A percentile compares a stretch with the other conserved stretches of the same genome.
These are phyloP conservation scores for Ditylenchus weischeri DNA, from an alignment of 2,888 invertebrate genomes.

Conservation along the genomic window DNA sequence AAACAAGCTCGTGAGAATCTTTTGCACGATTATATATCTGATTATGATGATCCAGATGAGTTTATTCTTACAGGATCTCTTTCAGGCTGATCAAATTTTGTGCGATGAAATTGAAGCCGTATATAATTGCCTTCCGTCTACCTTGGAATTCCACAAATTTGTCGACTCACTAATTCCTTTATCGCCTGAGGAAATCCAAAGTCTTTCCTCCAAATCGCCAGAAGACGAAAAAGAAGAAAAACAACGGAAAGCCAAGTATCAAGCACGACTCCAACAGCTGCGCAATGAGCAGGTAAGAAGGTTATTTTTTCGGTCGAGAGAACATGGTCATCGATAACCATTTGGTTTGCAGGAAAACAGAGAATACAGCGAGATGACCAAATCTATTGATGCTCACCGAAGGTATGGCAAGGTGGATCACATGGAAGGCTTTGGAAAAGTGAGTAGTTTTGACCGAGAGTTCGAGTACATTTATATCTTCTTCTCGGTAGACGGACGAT, in stretches of 20 bases:
- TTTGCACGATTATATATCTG: too few species aligned
- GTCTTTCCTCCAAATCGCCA: neutral
- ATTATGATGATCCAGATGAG: too few species aligned
- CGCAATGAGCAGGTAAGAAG: conserved; percentile 17
- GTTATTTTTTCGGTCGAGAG: neutral
- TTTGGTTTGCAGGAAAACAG: conserved; percentile 27
- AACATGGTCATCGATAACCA: neutral
- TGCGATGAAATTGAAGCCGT: conserved; percentile 20
- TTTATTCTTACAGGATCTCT: too few species aligned
- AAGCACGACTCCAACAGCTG: conserved; percentile 19
- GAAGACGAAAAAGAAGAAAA: conserved; percentile 16
- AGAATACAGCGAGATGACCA: conserved; percentile 36
- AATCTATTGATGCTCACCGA: conserved; percentile 34
- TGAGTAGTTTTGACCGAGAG: conserved; percentile 7
- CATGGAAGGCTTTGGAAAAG: conserved; percentile 39
- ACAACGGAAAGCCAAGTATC: conserved; percentile 17
- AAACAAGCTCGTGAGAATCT: too few species aligned
- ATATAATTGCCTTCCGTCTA: conserved; percentile 19
- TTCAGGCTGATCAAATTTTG: conserved; percentile 14
- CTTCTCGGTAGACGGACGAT: too few species aligned
- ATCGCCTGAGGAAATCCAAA: neutral
- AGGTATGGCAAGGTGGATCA: conserved; percentile 26
- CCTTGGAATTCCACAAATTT: conserved; percentile 27
- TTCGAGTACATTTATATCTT: neutral
- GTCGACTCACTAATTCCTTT: conserved; percentile 21